These are phyloP conservation scores for Apodemia duryi DNA, from an alignment of 2,888 invertebrate genomes.

Conservation along the genomic window DNA sequence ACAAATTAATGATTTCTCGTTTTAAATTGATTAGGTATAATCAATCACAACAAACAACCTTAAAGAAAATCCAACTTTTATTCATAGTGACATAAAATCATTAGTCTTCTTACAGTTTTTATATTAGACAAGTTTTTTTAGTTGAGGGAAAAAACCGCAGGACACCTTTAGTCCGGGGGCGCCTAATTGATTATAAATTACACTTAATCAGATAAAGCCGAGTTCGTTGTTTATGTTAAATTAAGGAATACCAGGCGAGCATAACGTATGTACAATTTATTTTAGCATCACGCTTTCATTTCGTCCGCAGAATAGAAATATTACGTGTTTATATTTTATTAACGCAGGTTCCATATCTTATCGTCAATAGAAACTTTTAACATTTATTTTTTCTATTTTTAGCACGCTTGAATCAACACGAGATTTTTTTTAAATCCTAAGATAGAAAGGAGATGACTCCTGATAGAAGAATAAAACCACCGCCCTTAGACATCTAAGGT, in stretches of 20 bases:
- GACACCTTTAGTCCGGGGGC: conserved; percentile 36
- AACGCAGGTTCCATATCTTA: not conserved
- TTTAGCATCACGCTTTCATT: not conserved
- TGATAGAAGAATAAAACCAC: too few relatives aligned
- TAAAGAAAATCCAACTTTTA: conserved; percentile 13
- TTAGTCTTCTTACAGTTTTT: conserved; percentile 25
- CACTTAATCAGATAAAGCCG: conserved; percentile 24
- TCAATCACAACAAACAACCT: not conserved
- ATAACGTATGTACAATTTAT: not conserved
- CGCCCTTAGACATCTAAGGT: too few relatives aligned
- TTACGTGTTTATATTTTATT: not conserved
- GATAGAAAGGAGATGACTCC: too few relatives aligned
- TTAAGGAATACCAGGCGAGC: conserved; percentile 12
- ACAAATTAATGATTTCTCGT: too few relatives aligned
- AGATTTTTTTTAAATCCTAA: too few relatives aligned
- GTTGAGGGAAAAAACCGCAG: conserved; percentile 6
- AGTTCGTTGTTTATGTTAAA: conserved; percentile 15
- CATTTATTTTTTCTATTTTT: not conserved
- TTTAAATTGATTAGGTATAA: too few relatives aligned
- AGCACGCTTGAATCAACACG: too few relatives aligned
- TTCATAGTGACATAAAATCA: conserved; percentile 20
- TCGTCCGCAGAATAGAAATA: not conserved
- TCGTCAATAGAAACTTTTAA: not conserved
- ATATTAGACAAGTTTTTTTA: conserved; percentile 4
- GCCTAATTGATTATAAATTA: conserved; percentile 55